Evolutionary conservation across 2,797 vertebrate genomes (phyloP).

Genomic region (Poecile montanus): DNA sequence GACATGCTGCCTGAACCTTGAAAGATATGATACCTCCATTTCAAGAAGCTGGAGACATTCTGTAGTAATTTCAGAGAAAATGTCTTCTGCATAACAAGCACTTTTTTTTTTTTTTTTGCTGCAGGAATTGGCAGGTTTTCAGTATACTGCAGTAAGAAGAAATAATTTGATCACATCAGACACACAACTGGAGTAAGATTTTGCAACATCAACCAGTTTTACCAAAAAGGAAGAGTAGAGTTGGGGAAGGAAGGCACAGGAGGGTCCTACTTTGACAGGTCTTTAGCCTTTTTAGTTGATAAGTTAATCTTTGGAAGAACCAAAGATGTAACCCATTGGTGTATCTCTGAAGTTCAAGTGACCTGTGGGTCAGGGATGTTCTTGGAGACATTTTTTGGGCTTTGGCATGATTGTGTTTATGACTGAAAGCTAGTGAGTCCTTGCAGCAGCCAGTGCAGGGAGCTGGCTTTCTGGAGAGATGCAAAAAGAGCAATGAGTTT

Average conservation of each 20-base stretch:
- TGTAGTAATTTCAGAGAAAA: conserved; percentile 14
- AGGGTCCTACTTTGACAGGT: neutral
- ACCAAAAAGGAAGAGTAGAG: neutral
- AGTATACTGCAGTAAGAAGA: conserved; percentile 43
- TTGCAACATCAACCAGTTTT: neutral
- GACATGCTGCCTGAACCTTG: neutral
- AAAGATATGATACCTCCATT: neutral
- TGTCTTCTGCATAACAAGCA: conserved; percentile 37
- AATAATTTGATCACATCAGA: neutral
- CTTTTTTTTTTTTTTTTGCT: neutral
- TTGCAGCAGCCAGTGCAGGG: neutral
- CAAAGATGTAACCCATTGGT: neutral
- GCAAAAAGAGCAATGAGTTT: neutral
- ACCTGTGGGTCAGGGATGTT: neutral
- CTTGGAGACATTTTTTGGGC: neutral
- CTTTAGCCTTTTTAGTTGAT: neutral
- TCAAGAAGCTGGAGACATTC: neutral
- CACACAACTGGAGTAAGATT: neutral
- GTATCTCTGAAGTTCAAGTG: neutral
- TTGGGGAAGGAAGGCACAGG: neutral
- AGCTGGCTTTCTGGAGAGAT: neutral
- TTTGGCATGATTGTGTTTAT: neutral
- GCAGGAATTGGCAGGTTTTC: conserved; percentile 54
- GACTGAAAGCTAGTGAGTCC: neutral
- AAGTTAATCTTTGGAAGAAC: neutral